These are phyloP conservation scores for Percina caprodes DNA, from an alignment of 2,113 vertebrate genomes.

Conservation along the genomic window DNA sequence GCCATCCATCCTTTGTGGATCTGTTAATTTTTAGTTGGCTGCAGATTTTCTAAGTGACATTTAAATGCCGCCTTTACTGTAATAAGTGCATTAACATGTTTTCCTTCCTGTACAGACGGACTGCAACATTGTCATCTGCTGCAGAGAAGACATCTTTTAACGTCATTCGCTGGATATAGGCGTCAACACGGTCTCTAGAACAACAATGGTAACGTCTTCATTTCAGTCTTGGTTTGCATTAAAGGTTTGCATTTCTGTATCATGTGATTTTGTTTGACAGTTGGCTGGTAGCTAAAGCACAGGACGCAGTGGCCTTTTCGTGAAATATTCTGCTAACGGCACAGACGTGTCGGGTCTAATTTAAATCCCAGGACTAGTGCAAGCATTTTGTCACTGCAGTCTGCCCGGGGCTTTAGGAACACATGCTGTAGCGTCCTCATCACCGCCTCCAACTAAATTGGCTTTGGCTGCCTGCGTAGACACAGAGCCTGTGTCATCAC, in stretches of 20 bases:
- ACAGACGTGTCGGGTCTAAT: constrained; percentile 41
- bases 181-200: constrained; percentile 13
- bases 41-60: neutral
- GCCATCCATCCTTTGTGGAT: no score
- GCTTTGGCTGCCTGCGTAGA: constrained; percentile 12
- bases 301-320: neutral
- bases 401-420: constrained; percentile 38
- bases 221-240: neutral
- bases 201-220: constrained; percentile 67
- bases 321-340: constrained; percentile 8
- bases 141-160: constrained; percentile 16
- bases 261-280: neutral
- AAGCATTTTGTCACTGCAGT: constrained; percentile 7
- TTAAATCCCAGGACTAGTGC: constrained; percentile 31
- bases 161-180: constrained; percentile 27
- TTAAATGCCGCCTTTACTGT: neutral
- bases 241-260: neutral
- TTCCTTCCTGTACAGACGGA: constrained; percentile 13
- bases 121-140: constrained; percentile 25
- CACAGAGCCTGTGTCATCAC: constrained; percentile 35
- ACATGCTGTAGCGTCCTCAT: constrained; percentile 54
- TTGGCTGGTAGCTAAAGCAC: neutral
- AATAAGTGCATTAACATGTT: neutral
- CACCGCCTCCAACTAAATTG: constrained; percentile 18
- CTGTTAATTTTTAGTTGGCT: neutral